Base-by-base conservation (phyloP, 2,888 invertebrate genomes). In the Allygus modestus region DNA sequence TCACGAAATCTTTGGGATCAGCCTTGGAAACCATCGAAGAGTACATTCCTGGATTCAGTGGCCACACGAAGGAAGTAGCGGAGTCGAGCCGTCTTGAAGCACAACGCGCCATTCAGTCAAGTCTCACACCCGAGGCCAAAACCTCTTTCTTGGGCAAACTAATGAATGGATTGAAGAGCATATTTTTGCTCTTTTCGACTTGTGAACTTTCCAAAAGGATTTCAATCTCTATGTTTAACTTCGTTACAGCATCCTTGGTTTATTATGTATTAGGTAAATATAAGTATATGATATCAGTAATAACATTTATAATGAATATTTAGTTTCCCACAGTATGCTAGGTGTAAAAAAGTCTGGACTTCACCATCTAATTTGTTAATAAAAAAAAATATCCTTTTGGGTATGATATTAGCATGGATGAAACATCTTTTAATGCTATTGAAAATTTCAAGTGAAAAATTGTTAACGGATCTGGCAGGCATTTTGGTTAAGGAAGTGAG, bases 241-340 rank as follows among this genome's bases (percentile, higher is more conserved):
- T 89, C 89, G 88, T 88, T 83, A 88, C 88, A 20, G 88, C 88
- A 23, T 87, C 88, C 0, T 85, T 89, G 26, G 87, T 88, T 5
- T 89, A 89, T 85, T 89, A 88, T 83, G 87, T 87, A 28, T 87
- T 89, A 43, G 88, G 88, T 88, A 85, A 23, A 20, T 54, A 46
- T 17, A 46, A 12, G 37, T 9, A n/a, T n/a, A n/a, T n/a, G n/a
- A n/a, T n/a, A n/a, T n/a, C n/a, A n/a, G n/a, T n/a, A n/a, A n/a
- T n/a, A n/a, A n/a, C n/a, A n/a, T n/a, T n/a, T n/a, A n/a, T n/a
- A n/a, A n/a, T n/a, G n/a, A n/a, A n/a, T n/a, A n/a, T n/a, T n/a
- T n/a, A n/a, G n/a, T n/a, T n/a, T n/a, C n/a, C n/a, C n/a, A n/a
- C n/a, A n/a, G n/a, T n/a, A n/a, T n/a, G n/a, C n/a, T n/a, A n/a